A percentile compares a stretch with the other conserved stretches of the same genome.
Conservation (phyloP, 2,113 vertebrate genomes). For the Salvelinus alpinus region DNA sequence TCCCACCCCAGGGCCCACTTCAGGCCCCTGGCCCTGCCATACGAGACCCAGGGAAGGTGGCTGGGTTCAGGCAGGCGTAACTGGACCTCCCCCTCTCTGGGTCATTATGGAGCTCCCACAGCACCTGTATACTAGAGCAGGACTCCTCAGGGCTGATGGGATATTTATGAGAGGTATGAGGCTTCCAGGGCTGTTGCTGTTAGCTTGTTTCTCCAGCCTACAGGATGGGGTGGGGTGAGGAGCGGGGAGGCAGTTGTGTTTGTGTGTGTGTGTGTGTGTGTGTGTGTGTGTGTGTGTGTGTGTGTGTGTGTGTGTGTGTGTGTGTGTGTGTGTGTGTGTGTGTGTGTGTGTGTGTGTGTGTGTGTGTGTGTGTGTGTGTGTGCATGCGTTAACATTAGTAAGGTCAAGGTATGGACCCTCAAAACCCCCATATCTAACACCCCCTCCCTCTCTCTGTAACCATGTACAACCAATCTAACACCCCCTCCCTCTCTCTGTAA, state of each 20-base stretch:
- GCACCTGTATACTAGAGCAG: background rate
- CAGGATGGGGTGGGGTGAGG: background rate
- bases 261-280: background rate
- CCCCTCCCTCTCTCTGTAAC: too few relatives aligned
- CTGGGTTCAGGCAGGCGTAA: slow-evolving; percentile 30
- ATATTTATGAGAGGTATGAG: too few relatives aligned
- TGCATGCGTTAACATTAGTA: background rate
- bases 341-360: too few relatives aligned
- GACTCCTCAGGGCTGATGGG: too few relatives aligned
- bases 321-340: too few relatives aligned
- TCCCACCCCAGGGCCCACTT: too few relatives aligned
- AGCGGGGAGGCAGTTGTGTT: too few relatives aligned
- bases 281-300: background rate
- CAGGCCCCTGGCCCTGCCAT: too few relatives aligned
- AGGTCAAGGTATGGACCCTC: background rate
- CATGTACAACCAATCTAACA: too few relatives aligned
- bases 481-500: too few relatives aligned
- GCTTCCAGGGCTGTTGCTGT: background rate
- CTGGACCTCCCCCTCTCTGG: slow-evolving; percentile 18
- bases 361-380: background rate
- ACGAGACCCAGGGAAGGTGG: too few relatives aligned
- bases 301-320: background rate
- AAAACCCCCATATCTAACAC: too few relatives aligned
- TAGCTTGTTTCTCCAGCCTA: slow-evolving; percentile 14
- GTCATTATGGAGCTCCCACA: slow-evolving; percentile 40